A percentile compares a stretch with the other conserved stretches of the same genome.
phyloP scores from a whole-genome alignment of 2,797 vertebrate species.

The Poeciliopsis presidionis region DNA sequence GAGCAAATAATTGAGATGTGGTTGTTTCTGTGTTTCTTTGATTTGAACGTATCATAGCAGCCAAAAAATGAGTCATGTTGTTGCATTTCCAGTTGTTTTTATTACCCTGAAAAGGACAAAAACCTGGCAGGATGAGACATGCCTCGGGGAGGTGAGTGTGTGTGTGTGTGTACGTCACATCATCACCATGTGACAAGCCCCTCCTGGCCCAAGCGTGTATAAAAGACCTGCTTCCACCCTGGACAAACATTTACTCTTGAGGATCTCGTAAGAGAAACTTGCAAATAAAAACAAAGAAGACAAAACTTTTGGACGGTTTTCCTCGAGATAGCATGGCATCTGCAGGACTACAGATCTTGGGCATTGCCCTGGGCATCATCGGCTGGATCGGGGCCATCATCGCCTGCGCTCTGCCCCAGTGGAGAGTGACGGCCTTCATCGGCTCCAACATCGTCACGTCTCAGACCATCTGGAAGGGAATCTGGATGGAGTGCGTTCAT shows the following conservation, averaged over 20 bases:
- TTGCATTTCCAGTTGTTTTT: slow-evolving; percentile 17
- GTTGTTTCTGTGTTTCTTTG: background rate
- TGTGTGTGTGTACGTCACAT: slow-evolving; percentile 15
- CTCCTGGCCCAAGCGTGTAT: slow-evolving; percentile 61
- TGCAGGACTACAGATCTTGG: slow-evolving; percentile 90
- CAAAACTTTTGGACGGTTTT: slow-evolving; percentile 20
- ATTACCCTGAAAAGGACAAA: slow-evolving; percentile 21
- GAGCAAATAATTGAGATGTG: slow-evolving; percentile 21
- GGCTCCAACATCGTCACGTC: slow-evolving; percentile 90
- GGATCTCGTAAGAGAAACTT: slow-evolving; percentile 42
- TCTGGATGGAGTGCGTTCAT: slow-evolving; percentile 94
- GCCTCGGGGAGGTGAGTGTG: slow-evolving; percentile 6
- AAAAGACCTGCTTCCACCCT: slow-evolving; percentile 60
- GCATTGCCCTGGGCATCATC: slow-evolving; percentile 85
- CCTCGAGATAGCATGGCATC: slow-evolving; percentile 82
- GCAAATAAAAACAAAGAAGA: slow-evolving; percentile 9
- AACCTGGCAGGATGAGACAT: slow-evolving; percentile 63
- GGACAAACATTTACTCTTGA: slow-evolving; percentile 41
- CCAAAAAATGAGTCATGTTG: slow-evolving; percentile 44
- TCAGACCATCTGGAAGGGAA: slow-evolving; percentile 89
- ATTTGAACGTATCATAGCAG: background rate
- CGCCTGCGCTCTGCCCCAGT: slow-evolving; percentile 88
- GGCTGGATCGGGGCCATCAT: slow-evolving; percentile 91
- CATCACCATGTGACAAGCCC: slow-evolving; percentile 46
- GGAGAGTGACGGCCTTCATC: slow-evolving; percentile 89